phyloP scores from a whole-genome alignment of 2,797 vertebrate genomes.

The Cyprinella venusta region DNA sequence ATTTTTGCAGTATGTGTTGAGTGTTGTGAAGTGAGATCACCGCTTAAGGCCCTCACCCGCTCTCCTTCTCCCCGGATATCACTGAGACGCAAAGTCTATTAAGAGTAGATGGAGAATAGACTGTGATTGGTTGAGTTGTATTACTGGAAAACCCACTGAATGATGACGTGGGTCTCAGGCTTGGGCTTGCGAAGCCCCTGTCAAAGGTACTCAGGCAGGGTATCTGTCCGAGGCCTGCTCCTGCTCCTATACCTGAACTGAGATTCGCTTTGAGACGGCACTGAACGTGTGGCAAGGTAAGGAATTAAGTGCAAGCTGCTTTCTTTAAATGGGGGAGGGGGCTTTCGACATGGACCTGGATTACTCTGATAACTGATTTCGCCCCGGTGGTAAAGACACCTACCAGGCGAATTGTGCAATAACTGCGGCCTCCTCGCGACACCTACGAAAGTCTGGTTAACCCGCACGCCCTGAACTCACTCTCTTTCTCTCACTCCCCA shows the following conservation, averaged over 20 bases:
- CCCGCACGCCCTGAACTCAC: constrained; percentile 25
- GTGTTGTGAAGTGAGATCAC: constrained; percentile 70
- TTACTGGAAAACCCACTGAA: constrained; percentile 66
- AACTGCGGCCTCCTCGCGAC: constrained; percentile 53
- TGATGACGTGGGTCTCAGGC: constrained; percentile 75
- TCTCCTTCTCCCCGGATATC: constrained; percentile 60
- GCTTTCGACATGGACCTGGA: constrained; percentile 54
- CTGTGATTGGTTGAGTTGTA: constrained; percentile 66
- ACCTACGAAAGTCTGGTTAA: constrained; percentile 49
- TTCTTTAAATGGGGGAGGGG: constrained; percentile 59
- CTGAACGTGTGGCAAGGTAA: constrained; percentile 74
- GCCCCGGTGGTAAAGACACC: constrained; percentile 53
- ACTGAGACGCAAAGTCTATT: constrained; percentile 54
- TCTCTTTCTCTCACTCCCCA: constrained; percentile 14
- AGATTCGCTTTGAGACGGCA: constrained; percentile 68
- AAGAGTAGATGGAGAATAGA: constrained; percentile 65
- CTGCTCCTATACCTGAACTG: constrained; percentile 60
- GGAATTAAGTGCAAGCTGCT: constrained; percentile 82
- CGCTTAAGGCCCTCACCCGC: constrained; percentile 67
- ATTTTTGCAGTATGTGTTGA: constrained; percentile 58
- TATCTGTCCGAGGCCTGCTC: constrained; percentile 54
- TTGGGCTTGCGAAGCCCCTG: constrained; percentile 80
- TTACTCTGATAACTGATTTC: constrained; percentile 62
- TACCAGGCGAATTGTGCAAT: constrained; percentile 58
- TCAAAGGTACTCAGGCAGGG: constrained; percentile 66